Percentiles rank a stretch among this genome's conserved stretches.
Evolutionary conservation across 1,140 invertebrate genomes (phyloP).

Genomic region (Meloidogyne floridensis): DNA sequence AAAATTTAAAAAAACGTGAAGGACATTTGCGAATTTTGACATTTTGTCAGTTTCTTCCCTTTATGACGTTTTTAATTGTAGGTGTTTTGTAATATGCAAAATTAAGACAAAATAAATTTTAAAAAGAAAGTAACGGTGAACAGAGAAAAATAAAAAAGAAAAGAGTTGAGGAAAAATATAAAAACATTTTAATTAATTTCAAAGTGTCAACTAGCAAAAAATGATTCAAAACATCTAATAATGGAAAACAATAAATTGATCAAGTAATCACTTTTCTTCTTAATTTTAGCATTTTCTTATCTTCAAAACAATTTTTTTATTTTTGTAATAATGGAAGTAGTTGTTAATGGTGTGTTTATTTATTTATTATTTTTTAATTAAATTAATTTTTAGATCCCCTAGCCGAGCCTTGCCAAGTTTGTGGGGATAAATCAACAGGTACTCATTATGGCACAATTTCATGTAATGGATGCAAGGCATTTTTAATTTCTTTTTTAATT

Average conservation of each 20-base stretch:
- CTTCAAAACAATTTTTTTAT: not conserved
- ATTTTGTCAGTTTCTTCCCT: too few species aligned
- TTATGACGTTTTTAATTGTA: too few species aligned
- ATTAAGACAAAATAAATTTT: too few species aligned
- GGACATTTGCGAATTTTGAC: too few species aligned
- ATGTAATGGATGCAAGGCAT: constrained; percentile 70
- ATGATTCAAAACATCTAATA: not conserved
- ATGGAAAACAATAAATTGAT: not conserved
- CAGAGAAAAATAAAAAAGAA: too few species aligned
- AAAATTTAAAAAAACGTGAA: too few species aligned
- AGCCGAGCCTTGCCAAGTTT: constrained; percentile 51
- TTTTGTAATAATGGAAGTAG: not conserved
- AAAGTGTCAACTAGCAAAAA: not conserved
- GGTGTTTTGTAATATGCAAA: too few species aligned
- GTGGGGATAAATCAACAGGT: constrained; percentile 54
- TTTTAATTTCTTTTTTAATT: constrained; percentile 7
- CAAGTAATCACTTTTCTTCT: not conserved
- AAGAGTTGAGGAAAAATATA: too few species aligned
- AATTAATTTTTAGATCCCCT: constrained; percentile 39
- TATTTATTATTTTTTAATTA: not conserved
- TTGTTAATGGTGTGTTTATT: not conserved
- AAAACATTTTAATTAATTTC: not conserved
- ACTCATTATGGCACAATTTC: constrained; percentile 48
- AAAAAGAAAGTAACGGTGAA: too few species aligned
- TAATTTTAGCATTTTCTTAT: not conserved